These are phyloP conservation scores for Athalia circularis DNA, from an alignment of 2,888 invertebrate species.

Conservation along the genomic window DNA sequence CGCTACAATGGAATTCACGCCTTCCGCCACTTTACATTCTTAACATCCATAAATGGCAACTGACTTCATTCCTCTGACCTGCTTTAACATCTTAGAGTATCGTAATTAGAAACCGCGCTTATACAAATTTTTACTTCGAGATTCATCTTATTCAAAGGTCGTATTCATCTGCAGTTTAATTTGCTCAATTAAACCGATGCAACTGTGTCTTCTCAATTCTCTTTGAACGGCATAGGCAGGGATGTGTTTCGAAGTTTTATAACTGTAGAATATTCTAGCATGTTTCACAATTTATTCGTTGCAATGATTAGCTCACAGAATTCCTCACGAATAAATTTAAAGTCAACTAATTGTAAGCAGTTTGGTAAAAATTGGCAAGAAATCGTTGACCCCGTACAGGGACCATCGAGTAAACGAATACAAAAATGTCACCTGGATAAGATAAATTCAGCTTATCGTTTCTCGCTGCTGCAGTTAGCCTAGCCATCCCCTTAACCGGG, in stretches of 20 bases:
- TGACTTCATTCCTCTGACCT: neutral
- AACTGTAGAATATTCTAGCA: neutral
- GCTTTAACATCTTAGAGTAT: neutral
- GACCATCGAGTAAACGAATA: constrained; percentile 31
- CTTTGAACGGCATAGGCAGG: neutral
- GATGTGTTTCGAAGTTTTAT: constrained; percentile 9
- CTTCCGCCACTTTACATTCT: neutral
- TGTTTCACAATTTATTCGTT: neutral
- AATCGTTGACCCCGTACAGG: too few relatives aligned
- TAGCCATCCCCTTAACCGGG: neutral
- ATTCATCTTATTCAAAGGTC: constrained; percentile 19
- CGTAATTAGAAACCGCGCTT: neutral
- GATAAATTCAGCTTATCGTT: constrained; percentile 50
- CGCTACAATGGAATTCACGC: neutral
- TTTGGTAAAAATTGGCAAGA: too few relatives aligned
- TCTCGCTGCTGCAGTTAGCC: constrained; percentile 6
- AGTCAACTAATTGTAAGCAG: too few relatives aligned
- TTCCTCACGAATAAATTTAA: too few relatives aligned
- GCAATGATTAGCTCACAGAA: neutral
- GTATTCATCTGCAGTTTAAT: constrained; percentile 30
- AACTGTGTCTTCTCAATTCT: neutral
- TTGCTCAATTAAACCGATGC: constrained; percentile 37
- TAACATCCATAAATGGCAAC: neutral
- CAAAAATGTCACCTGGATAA: constrained; percentile 50
- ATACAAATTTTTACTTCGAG: neutral